Conservation (phyloP, 1,140 invertebrate species). For the Cotesia typhae region DNA sequence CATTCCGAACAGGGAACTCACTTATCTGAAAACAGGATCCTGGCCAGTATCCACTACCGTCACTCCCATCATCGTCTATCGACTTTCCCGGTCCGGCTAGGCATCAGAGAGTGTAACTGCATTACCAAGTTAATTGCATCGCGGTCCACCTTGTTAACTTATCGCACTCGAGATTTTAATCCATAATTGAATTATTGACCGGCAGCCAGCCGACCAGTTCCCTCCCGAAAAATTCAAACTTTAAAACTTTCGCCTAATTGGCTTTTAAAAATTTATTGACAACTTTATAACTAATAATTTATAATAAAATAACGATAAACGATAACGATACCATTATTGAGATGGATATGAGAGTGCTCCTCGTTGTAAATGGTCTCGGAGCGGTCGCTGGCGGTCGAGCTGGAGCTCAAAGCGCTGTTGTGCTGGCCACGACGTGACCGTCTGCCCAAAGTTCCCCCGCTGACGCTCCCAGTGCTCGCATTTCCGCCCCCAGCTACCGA, state of each 20-base stretch:
- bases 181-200: slow-evolving; percentile 43
- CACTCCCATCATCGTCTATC: slow-evolving; percentile 47
- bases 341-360: slow-evolving; percentile 54
- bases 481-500: background rate
- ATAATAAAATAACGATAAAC: background rate
- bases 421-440: slow-evolving; percentile 53
- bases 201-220: slow-evolving; percentile 13
- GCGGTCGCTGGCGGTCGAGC: slow-evolving; percentile 55
- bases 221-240: slow-evolving; percentile 19
- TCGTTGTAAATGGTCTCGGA: slow-evolving; percentile 54
- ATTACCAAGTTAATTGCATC: slow-evolving; percentile 50
- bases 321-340: slow-evolving; percentile 51
- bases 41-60: slow-evolving; percentile 1
- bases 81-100: slow-evolving; percentile 38
- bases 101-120: slow-evolving; percentile 48
- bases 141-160: slow-evolving; percentile 54
- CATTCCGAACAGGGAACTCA: no score
- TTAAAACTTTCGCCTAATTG: background rate
- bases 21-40: slow-evolving; percentile 5
- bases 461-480: slow-evolving; percentile 2
- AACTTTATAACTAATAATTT: no score
- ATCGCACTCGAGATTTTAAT: slow-evolving; percentile 51
- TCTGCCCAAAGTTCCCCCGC: slow-evolving; percentile 51
- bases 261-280: background rate
- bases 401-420: slow-evolving; percentile 53